Base-by-base conservation (phyloP, 2,113 vertebrate genomes). In the Amphiprion percula region DNA sequence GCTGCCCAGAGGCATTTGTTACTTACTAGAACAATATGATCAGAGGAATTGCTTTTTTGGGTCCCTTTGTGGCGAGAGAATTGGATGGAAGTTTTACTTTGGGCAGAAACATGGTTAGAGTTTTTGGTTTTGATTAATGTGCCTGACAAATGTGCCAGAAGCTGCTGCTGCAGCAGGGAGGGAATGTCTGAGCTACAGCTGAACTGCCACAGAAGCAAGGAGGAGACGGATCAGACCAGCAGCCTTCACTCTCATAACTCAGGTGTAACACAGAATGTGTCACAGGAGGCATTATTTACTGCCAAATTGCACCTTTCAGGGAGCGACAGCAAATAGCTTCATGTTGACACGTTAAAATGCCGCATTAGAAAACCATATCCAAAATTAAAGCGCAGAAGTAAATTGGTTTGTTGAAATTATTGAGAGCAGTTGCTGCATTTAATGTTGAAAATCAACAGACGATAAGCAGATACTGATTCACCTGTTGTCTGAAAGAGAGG, bases 61-160 rank as follows among this genome's bases (percentile, higher is more conserved):
- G 53, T 68, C 53, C 41, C 66, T 65, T 81, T 44, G 37, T 46
- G 11, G 50, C 39, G 56, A 46, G 15, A 58, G 41, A 76, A 72
- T 41, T 54, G 37, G 68, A 65, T 68, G 54, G 26, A 30, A 68
- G 60, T 74, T 67, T 80, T 72, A 49, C 71, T 65, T 71, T 69
- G 50, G 60, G 50, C 37, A 39, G 50, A 62, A 71, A 44, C 16
- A 9, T 17, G 58, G 37, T 62, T 10, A 28, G 12, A 24, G 19
- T 71, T 55, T 83, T 77, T 74, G 26, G 56, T 58, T 86, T 80
- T 84, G 86, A 90, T 90, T 49, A 72, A 83, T 88, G 66, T 24
- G 16, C 58, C 69, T 67, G 82, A 30, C 30, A 30, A 30, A 30
- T 30, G 28, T 30, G 28, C 28, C 3, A 30, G 6, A 4, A 1